Conservation (phyloP, 1,140 invertebrate genomes). For the Propsilocerus akamusi region DNA sequence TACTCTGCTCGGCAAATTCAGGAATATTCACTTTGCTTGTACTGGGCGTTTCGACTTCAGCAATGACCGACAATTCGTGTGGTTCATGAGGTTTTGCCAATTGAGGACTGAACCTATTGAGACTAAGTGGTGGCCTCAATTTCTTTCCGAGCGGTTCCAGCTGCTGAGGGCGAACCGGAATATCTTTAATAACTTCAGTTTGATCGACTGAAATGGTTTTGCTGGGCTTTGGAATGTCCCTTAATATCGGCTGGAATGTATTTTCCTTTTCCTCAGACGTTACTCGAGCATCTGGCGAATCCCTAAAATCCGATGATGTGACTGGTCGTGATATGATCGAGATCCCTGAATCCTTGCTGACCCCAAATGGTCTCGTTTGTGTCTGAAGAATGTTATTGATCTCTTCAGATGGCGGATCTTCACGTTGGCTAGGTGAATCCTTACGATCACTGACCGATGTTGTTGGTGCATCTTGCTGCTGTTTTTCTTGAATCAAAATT, state of each 20-base stretch:
- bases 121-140: constrained; percentile 12
- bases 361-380: constrained; percentile 14
- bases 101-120: constrained; percentile 20
- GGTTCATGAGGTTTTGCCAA: constrained; percentile 14
- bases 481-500: constrained; percentile 8
- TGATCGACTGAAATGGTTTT: background rate
- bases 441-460: background rate
- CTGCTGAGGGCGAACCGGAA: background rate
- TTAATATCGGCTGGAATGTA: constrained; percentile 3
- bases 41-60: constrained; percentile 19
- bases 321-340: constrained; percentile 14
- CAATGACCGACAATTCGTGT: constrained; percentile 21
- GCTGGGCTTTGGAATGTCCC: constrained; percentile 11
- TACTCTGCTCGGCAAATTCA: background rate
- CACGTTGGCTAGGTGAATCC: background rate
- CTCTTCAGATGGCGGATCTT: constrained; percentile 1
- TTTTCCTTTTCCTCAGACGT: background rate
- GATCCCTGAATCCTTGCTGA: constrained; percentile 21
- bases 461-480: background rate
- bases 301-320: constrained; percentile 13
- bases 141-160: background rate
- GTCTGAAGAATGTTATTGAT: constrained; percentile 10
- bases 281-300: constrained; percentile 1
- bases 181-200: background rate
- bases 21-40: constrained; percentile 15